Conservation (phyloP, 1,140 invertebrate genomes). For the Whitmania pigra region DNA sequence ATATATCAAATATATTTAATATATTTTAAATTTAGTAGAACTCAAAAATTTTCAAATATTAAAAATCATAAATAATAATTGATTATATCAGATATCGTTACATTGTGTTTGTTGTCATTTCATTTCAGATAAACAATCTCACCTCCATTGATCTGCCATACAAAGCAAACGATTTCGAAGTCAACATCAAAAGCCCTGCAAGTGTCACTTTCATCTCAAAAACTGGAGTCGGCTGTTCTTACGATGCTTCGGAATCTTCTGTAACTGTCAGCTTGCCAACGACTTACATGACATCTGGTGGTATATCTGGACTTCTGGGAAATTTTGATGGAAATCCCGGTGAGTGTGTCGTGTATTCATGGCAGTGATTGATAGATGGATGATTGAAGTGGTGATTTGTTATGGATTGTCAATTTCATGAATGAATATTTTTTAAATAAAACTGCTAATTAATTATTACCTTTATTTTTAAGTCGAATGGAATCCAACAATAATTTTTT, state of each 20-base stretch:
- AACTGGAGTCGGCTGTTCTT: background rate
- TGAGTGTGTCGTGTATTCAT: background rate
- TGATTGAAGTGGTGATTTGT: no score
- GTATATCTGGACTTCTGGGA: background rate
- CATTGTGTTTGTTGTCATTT: background rate
- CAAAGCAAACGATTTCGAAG: background rate
- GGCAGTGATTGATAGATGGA: no score
- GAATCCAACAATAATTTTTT: no score
- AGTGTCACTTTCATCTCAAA: conserved; percentile 1
- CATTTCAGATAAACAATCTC: background rate
- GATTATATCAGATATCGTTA: no score
- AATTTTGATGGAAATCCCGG: background rate
- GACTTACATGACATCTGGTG: background rate
- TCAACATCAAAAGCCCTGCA: background rate
- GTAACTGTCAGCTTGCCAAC: background rate
- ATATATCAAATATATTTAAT: no score
- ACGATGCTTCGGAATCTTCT: background rate
- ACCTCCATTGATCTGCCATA: background rate
- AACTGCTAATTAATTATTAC: no score
- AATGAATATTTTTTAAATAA: no score
- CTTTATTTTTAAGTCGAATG: no score
- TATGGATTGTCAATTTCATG: no score
- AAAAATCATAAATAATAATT: no score
- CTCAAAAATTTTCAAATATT: no score
- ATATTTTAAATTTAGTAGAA: no score